These are phyloP conservation scores for Phataginus tricuspis DNA, from an alignment of 2,797 vertebrate genomes.

Conservation along the genomic window DNA sequence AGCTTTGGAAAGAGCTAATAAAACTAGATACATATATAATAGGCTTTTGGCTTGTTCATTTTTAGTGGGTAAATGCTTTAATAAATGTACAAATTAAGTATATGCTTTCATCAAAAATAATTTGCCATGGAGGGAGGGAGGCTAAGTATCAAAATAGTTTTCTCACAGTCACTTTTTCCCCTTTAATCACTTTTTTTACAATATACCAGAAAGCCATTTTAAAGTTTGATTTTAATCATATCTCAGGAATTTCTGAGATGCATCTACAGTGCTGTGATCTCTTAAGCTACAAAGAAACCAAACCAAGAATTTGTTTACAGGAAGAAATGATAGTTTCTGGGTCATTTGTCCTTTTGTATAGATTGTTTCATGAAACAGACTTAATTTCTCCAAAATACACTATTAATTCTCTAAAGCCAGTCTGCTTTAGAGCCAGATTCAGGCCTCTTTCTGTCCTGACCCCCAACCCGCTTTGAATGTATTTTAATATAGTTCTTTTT, in stretches of 20 bases:
- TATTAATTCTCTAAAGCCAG: not conserved
- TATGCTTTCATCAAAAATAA: not conserved
- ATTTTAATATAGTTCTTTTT: not conserved
- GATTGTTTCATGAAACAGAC: not conserved
- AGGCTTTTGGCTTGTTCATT: not conserved
- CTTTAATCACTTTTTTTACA: not conserved
- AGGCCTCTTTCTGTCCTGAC: not conserved
- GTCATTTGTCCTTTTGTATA: not conserved
- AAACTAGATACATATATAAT: not conserved
- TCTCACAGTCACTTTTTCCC: not conserved
- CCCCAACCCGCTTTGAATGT: not conserved
- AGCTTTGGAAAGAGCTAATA: not conserved
- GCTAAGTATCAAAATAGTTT: not conserved
- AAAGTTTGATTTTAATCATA: conserved; percentile 30
- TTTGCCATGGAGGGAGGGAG: not conserved
- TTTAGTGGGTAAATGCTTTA: not conserved
- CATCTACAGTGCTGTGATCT: not conserved
- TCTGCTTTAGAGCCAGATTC: not conserved
- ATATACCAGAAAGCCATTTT: not conserved
- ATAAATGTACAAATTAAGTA: not conserved
- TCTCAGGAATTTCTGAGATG: not conserved
- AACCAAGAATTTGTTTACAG: not conserved
- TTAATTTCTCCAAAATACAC: not conserved
- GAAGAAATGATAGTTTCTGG: not conserved
- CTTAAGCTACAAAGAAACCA: conserved; percentile 18